A percentile compares a stretch with the other conserved stretches of the same genome.
phyloP scores from a whole-genome alignment of 2,797 vertebrate genomes.

The Crenuchus spilurus region DNA sequence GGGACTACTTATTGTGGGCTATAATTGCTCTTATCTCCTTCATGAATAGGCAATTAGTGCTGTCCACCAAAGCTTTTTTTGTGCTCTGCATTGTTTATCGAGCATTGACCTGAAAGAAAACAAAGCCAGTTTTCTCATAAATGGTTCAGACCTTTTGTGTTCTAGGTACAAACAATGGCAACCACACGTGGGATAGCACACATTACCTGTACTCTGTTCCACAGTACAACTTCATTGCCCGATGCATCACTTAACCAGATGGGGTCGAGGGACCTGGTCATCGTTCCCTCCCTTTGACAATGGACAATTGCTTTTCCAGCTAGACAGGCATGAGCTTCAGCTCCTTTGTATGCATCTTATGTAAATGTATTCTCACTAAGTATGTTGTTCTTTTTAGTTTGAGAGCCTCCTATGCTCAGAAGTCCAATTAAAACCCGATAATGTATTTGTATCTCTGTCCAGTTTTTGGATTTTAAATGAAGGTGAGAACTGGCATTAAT shows the following conservation, averaged over 20 bases:
- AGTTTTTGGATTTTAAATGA: slow-evolving; percentile 20
- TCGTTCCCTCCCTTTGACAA: not conserved
- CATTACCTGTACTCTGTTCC: not conserved
- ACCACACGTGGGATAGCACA: not conserved
- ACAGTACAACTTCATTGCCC: not conserved
- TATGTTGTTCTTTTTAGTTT: slow-evolving; percentile 17
- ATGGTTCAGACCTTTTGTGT: not conserved
- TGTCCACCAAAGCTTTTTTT: not conserved
- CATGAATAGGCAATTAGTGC: not conserved
- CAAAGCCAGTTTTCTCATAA: slow-evolving; percentile 1
- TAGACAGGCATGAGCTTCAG: not conserved
- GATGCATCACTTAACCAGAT: not conserved
- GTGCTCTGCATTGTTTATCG: not conserved
- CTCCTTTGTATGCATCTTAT: slow-evolving; percentile 12
- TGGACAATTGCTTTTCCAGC: not conserved
- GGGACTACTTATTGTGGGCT: too few relatives aligned
- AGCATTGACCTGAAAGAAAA: not conserved
- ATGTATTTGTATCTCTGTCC: slow-evolving; percentile 10
- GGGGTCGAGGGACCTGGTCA: not conserved
- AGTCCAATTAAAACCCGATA: not conserved
- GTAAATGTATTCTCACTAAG: slow-evolving; percentile 16
- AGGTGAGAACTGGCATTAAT: not conserved
- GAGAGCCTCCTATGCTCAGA: not conserved
- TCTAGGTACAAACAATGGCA: not conserved
- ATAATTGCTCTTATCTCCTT: too few relatives aligned